These are phyloP conservation scores for Calidris pygmaea DNA, from an alignment of 2,113 vertebrate genomes.

Conservation along the genomic window DNA sequence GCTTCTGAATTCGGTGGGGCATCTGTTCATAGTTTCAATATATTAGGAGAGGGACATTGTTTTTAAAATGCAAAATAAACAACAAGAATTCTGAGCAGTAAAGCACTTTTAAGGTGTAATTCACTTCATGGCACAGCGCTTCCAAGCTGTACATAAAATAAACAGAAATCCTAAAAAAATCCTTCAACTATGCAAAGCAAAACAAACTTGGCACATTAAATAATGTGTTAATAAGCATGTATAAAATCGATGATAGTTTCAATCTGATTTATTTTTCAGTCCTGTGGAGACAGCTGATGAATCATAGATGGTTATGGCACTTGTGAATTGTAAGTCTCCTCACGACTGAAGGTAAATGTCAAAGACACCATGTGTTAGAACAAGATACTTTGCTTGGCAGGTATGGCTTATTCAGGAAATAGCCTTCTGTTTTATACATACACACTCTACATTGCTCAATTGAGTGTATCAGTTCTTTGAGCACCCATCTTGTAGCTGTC, in stretches of 20 bases:
- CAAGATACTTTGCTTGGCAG: conserved; percentile 9
- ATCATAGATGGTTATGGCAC: background rate
- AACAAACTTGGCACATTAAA: background rate
- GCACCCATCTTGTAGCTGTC: background rate
- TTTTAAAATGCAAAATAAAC: background rate
- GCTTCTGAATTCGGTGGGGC: background rate
- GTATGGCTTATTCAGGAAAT: conserved; percentile 10
- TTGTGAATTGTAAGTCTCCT: background rate
- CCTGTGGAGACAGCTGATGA: background rate
- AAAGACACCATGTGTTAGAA: conserved; percentile 10
- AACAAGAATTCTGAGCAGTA: background rate
- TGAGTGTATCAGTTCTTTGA: background rate
- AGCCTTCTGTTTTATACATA: background rate
- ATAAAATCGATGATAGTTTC: background rate
- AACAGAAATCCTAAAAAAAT: background rate
- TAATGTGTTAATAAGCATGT: background rate
- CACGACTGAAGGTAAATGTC: conserved; percentile 43
- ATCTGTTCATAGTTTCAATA: background rate
- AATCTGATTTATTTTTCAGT: conserved; percentile 10
- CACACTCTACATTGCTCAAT: background rate
- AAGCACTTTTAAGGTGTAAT: background rate
- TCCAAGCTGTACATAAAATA: background rate
- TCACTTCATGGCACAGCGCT: background rate
- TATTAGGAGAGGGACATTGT: background rate
- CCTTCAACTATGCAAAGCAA: background rate